Base-by-base conservation (phyloP, 2,888 invertebrate genomes). In the Athrips mouffetella region DNA sequence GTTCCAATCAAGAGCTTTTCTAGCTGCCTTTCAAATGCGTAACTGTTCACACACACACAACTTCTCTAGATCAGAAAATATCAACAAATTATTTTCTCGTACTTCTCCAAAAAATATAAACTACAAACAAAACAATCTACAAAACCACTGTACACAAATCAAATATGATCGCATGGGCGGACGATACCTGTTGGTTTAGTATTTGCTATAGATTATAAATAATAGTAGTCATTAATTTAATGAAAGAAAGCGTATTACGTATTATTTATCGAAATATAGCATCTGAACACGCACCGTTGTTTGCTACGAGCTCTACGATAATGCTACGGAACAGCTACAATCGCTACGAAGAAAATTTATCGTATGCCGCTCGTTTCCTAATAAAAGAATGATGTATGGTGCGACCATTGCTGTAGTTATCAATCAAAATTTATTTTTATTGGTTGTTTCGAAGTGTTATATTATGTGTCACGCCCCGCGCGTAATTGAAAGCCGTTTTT, bases 311-410 rank as follows among this genome's bases (percentile, higher is more conserved):
- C 7, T 16, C 29, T 42, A 29, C 30, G 11, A 2, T 3, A 13
- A 29, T 16, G 35, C 45, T 45, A 45, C 45, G 45, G 25, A 45
- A 45, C 27, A 16, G 25, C 45, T 45, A 35, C 45, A 25, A 25
- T 3, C 5, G 33, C 37, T 37, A 37, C 37, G 37, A 18, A 37
- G 37, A 37, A 37, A 37, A 18, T 37, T 3, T 18, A 37, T n/a
- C n/a, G 21, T 18, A n/a, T n/a, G n/a, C n/a, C 7, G 15, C 3
- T n/a, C 37, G 7, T 2, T 31, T 4, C 31, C n/a, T 4, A 31
- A 31, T 31, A 4, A 31, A 31, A 31, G 13, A 31, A 31, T 31
- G 31, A 31, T 31, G 31, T 13, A 15, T 31, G 31, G 31, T 13
- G 31, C 31, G 31, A 5, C 31, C 31, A 31, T 31, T 15, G 15